Base-by-base conservation (phyloP, 2,888 invertebrate genomes). In the Drosophila greeni region DNA sequence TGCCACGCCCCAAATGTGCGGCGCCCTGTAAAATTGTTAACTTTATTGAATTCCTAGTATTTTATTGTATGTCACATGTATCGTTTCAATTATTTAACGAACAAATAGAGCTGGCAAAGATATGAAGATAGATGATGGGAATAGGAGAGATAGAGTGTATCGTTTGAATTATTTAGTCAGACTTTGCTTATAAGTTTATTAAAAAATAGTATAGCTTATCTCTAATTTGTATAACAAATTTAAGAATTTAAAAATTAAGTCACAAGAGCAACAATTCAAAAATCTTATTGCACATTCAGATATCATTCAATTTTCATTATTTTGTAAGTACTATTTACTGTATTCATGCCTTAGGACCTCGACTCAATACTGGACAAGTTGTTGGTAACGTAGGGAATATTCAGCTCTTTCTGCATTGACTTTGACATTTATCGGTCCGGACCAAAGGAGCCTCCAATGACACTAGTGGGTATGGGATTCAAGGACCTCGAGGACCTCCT, bases 41-140 rank as follows among this genome's bases (percentile, higher is more conserved):
- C 77, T 74, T 81, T 81, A 80, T 80, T 81, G 81, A 80, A 80
- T 76, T 79, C 64, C 72, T 73, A 75, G 74, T 69, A 74, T 69
- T 79, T 79, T 73, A 79, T 80, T 78, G 79, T 81, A 75, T 81
- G 79, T 71, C 76, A 65, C 81, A 80, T 80, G 79, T 80, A 79
- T 81, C 70, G 81, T 76, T 79, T 79, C 79, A 79, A 80, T 80
- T 79, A 80, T 76, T 76, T 64, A 71, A 54, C 59, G 37, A 40
- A 54, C 53, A 43, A 64, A 70, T 45, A 8, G 2, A 9, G 3
- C n/a, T 23, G 9, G 26, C 20, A 23, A 14, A 16, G 12, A 45
- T 24, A 39, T 29, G n/a, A 31, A 12, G 45, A 47, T 18, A 34
- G 23, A 18, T 40, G 26, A 20, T 3, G 20, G 23, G 8, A 8